These are phyloP conservation scores for Cotesia vestalis DNA, from an alignment of 1,140 invertebrate genomes.

Conservation along the genomic window DNA sequence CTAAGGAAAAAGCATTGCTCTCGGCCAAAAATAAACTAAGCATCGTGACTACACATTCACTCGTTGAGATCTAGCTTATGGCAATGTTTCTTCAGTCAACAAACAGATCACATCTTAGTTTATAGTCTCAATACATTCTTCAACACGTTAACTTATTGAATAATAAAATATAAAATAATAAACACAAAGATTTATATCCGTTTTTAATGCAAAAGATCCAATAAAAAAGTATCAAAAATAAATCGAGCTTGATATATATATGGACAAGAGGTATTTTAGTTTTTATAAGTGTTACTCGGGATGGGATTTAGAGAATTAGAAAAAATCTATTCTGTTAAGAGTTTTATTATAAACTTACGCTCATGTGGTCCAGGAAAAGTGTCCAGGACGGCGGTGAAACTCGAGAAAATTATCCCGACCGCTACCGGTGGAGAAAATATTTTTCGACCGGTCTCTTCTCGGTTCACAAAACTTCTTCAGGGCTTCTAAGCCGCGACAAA, in stretches of 20 bases:
- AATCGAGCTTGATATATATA: too few species aligned
- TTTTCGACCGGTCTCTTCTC: slow-evolving; percentile 5
- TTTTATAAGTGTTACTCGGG: too few species aligned
- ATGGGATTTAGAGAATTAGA: too few species aligned
- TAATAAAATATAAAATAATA: not conserved
- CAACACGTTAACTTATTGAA: not conserved
- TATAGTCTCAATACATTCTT: slow-evolving; percentile 1
- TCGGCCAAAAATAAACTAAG: slow-evolving; percentile 34
- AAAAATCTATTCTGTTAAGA: too few species aligned
- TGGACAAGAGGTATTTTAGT: too few species aligned
- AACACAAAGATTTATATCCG: not conserved
- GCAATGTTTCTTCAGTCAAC: slow-evolving; percentile 21
- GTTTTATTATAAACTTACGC: too few species aligned
- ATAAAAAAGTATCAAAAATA: too few species aligned
- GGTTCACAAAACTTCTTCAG: slow-evolving; percentile 1
- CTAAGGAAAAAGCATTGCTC: slow-evolving; percentile 35
- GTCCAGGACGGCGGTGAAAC: not conserved
- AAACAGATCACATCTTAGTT: slow-evolving; percentile 3
- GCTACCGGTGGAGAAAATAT: not conserved
- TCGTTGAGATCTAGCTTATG: slow-evolving; percentile 16
- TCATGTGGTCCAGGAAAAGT: not conserved
- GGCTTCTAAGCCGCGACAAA: not conserved
- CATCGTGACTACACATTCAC: slow-evolving; percentile 12
- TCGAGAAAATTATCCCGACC: not conserved
- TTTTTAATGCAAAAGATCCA: too few species aligned